These are phyloP conservation scores for Aplochiton taeniatus DNA, from an alignment of 2,797 vertebrate species.

Conservation along the genomic window DNA sequence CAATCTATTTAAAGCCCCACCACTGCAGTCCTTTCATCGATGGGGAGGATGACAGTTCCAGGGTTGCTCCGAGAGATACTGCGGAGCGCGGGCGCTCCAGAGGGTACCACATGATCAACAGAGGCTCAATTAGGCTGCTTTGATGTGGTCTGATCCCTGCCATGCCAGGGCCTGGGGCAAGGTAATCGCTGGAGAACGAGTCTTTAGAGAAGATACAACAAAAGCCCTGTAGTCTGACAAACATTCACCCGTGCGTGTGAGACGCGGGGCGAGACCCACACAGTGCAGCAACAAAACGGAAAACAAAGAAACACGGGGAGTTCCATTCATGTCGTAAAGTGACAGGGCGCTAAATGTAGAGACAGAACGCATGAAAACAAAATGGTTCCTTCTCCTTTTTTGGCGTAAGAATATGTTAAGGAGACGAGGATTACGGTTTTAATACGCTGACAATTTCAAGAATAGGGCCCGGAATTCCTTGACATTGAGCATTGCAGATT, in stretches of 20 bases:
- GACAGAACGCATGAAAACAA: too few species aligned
- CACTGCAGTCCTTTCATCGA: neutral
- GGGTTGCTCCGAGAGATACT: constrained; percentile 34
- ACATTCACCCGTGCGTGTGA: too few species aligned
- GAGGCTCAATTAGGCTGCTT: constrained; percentile 54
- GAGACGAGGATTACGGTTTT: too few species aligned
- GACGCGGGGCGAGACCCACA: too few species aligned
- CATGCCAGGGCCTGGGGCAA: constrained; percentile 36
- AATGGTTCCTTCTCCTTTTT: too few species aligned
- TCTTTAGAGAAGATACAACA: constrained; percentile 27
- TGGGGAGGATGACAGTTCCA: constrained; percentile 30
- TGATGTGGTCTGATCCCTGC: constrained; percentile 43
- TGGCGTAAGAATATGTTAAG: too few species aligned
- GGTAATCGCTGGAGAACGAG: constrained; percentile 19
- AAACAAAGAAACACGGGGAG: too few species aligned
- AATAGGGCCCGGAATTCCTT: constrained; percentile 14
- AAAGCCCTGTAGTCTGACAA: constrained; percentile 33
- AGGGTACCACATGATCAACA: constrained; percentile 6
- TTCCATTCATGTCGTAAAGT: too few species aligned
- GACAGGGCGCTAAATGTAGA: too few species aligned
- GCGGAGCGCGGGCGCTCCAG: constrained; percentile 23
- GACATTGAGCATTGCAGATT: constrained; percentile 38
- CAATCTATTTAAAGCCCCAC: constrained; percentile 40
- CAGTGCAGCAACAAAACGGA: too few species aligned
- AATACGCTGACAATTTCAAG: too few species aligned